A percentile compares a stretch with the other conserved stretches of the same genome.
These are phyloP conservation scores for Indicator indicator DNA, from an alignment of 2,113 vertebrate genomes.

Conservation along the genomic window DNA sequence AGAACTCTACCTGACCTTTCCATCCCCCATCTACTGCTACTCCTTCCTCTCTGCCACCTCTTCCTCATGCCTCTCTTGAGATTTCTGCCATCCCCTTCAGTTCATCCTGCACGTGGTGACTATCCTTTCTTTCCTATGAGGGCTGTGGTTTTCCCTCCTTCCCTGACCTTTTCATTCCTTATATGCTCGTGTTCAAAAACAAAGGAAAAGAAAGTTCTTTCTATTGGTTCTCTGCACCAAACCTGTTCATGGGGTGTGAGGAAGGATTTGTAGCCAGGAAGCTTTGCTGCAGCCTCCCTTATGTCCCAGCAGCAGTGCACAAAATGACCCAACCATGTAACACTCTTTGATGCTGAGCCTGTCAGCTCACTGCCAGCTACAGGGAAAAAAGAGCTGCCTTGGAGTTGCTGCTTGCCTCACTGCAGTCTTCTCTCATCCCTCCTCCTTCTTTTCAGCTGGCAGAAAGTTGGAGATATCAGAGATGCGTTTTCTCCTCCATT, in stretches of 20 bases:
- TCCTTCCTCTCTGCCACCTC: not conserved
- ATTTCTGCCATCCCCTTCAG: not conserved
- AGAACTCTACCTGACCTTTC: not conserved
- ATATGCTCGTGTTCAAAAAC: not conserved
- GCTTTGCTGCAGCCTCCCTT: not conserved
- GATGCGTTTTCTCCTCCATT: not conserved
- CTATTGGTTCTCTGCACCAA: not conserved
- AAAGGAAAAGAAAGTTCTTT: not conserved
- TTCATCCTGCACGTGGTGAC: not conserved
- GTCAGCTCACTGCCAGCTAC: not conserved
- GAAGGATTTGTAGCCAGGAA: not conserved
- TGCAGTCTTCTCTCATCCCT: not conserved
- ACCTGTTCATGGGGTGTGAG: not conserved
- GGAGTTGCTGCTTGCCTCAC: not conserved
- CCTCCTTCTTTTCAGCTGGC: not conserved
- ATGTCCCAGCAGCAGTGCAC: not conserved
- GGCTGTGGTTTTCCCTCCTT: not conserved
- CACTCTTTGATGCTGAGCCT: not conserved
- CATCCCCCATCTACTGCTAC: not conserved
- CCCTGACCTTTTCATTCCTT: not conserved
- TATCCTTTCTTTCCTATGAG: not conserved
- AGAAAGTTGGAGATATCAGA: slow-evolving; percentile 28
- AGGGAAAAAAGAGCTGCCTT: not conserved
- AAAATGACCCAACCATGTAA: not conserved
- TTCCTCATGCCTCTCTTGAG: not conserved